These are phyloP conservation scores for Epizoanthus scotinus DNA, from an alignment of 92 coral and sea anemone species.

Conservation along the genomic window DNA sequence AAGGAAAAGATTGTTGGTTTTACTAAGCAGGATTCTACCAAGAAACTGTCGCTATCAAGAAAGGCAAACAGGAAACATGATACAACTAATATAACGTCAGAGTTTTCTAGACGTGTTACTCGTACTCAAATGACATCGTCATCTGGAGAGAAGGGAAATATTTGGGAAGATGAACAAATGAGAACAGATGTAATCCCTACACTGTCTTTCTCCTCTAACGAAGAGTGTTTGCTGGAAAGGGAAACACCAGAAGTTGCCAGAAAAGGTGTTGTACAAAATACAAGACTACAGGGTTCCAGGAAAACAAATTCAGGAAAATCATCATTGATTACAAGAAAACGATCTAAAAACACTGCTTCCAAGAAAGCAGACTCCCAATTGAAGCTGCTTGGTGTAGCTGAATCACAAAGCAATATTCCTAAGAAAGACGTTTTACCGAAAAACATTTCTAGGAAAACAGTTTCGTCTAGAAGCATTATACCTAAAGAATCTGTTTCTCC, in stretches of 20 bases:
- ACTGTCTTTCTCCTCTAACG: not conserved
- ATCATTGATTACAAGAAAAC: not conserved
- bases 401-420: not conserved
- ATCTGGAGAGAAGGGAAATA: not conserved
- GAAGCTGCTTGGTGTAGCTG: not conserved
- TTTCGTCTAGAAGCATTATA: not conserved
- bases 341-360: not conserved
- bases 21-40: not conserved
- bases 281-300: not conserved
- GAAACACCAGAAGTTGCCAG: not conserved
- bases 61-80: not conserved
- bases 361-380: not conserved
- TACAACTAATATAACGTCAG: not conserved
- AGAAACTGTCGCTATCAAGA: not conserved
- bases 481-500: slow-evolving; percentile 2
- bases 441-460: slow-evolving; percentile 1
- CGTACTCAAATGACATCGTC: not conserved
- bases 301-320: not conserved
- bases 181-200: not conserved
- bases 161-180: not conserved
- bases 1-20: not conserved
- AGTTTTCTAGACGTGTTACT: not conserved
- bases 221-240: not conserved
- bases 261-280: not conserved
- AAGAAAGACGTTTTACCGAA: not conserved